A percentile compares a stretch with the other conserved stretches of the same genome.
Conservation (phyloP, 2,113 vertebrate genomes). For the Egretta garzetta region DNA sequence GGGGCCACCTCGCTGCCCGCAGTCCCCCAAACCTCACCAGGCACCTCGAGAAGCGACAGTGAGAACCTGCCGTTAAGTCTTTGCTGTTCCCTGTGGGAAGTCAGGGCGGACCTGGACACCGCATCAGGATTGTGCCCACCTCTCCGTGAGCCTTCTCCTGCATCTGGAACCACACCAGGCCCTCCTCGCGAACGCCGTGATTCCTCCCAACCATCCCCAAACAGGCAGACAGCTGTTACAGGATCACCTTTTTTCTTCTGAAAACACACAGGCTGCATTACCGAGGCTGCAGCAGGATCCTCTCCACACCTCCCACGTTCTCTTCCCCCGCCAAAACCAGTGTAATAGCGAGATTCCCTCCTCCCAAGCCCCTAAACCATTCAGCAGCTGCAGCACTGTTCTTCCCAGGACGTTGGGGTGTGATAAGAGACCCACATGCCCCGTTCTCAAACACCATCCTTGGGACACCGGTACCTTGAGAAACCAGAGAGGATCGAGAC, state of each 20-base stretch:
- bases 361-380: background rate
- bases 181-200: fast-evolving
- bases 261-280: background rate
- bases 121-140: fast-evolving
- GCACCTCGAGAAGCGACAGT: background rate
- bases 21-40: fast-evolving
- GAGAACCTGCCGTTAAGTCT: background rate
- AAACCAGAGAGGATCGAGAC: background rate
- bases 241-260: background rate
- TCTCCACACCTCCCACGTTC: fast-evolving
- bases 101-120: fast-evolving
- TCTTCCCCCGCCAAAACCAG: background rate
- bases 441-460: background rate
- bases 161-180: too few species aligned
- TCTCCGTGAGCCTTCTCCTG: background rate
- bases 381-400: fast-evolving
- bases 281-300: background rate
- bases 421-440: fast-evolving
- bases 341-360: fast-evolving
- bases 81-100: background rate
- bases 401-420: background rate
- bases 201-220: fast-evolving
- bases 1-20: background rate
- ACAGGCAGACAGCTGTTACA: too few species aligned
- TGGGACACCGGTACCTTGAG: fast-evolving